A percentile compares a stretch with the other conserved stretches of the same genome.
Conservation (phyloP, 1,140 invertebrate species). For the Pomacea maculata region DNA sequence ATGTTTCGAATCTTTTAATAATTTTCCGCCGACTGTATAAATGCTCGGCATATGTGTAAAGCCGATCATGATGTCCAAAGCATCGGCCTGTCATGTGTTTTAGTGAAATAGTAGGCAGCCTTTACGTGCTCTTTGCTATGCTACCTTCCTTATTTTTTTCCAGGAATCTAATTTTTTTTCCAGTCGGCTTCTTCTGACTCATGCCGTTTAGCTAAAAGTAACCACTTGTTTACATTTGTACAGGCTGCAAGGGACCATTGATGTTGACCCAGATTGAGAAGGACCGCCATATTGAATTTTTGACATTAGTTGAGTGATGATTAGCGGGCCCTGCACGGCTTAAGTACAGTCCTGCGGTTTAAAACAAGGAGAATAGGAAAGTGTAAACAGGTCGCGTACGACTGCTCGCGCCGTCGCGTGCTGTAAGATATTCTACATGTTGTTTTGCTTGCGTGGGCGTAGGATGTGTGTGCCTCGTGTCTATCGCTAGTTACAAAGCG, state of each 20-base stretch:
- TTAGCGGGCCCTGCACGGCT: slow-evolving; percentile 4
- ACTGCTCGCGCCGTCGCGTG: background rate
- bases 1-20: no score
- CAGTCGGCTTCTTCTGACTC: slow-evolving; percentile 86
- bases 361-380: slow-evolving; percentile 5
- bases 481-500: background rate
- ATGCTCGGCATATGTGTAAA: no score
- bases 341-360: background rate
- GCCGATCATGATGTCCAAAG: no score
- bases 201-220: slow-evolving; percentile 68
- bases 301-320: slow-evolving; percentile 91
- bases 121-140: no score
- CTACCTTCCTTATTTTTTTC: no score
- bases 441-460: background rate
- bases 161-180: slow-evolving; percentile 64
- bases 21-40: no score
- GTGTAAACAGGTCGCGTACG: slow-evolving; percentile 3
- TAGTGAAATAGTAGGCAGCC: no score
- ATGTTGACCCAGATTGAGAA: slow-evolving; percentile 39
- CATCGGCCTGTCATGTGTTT: no score
- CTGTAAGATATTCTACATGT: background rate
- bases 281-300: slow-evolving; percentile 53
- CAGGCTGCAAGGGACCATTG: slow-evolving; percentile 36
- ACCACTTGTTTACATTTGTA: slow-evolving; percentile 37
- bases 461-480: slow-evolving; percentile 1